Evolutionary conservation across 2,113 vertebrate genomes (phyloP).

Genomic region (Machaerirhynchus nigripectus): DNA sequence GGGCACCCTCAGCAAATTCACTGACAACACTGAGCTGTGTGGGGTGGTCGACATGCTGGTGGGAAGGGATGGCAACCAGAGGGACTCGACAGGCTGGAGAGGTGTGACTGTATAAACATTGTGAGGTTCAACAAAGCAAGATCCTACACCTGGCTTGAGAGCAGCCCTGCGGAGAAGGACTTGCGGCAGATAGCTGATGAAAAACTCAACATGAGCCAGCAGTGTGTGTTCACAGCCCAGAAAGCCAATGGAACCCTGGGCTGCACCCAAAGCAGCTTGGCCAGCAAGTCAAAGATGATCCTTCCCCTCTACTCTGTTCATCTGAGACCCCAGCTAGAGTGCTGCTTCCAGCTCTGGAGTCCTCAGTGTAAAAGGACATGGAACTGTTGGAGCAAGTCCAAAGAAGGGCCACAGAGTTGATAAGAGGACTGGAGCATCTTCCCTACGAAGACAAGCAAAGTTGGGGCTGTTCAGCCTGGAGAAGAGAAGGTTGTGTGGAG

Average conservation of each 20-base stretch:
- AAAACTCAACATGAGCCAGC: background rate
- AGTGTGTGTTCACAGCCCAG: accelerated
- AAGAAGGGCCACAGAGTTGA: background rate
- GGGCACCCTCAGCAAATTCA: background rate
- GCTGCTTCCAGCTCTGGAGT: background rate
- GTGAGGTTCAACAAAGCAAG: background rate
- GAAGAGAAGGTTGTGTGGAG: background rate
- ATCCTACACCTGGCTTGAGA: background rate
- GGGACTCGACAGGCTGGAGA: background rate
- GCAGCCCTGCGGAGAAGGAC: background rate
- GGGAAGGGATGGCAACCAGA: background rate
- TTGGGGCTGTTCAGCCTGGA: background rate
- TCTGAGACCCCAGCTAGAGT: background rate
- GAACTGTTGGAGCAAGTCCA: background rate
- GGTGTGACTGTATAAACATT: background rate
- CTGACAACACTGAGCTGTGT: accelerated
- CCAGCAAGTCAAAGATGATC: background rate
- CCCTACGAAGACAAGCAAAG: background rate
- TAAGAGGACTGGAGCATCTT: background rate
- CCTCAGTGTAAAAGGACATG: background rate
- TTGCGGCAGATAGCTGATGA: background rate
- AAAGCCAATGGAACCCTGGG: background rate
- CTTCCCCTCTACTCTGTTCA: background rate
- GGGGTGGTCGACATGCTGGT: accelerated
- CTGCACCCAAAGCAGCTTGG: accelerated